phyloP scores from a whole-genome alignment of 2,113 vertebrate species.

The Phylloscopus trochiloides region DNA sequence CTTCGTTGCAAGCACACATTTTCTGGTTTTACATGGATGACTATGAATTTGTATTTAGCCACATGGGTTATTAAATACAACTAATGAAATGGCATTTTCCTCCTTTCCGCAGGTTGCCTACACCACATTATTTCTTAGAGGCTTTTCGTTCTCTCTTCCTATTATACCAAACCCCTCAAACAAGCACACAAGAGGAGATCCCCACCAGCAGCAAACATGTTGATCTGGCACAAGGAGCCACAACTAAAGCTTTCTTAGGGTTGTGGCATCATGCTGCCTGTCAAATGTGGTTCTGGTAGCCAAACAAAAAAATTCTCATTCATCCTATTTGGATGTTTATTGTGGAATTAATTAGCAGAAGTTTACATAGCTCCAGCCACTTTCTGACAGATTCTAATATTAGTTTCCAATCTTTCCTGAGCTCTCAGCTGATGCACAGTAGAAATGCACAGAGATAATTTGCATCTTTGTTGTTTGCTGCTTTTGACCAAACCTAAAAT shows the following conservation, averaged over 20 bases:
- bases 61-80: neutral
- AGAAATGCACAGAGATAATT: neutral
- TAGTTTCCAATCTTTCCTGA: neutral
- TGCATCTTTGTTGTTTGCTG: neutral
- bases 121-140: neutral
- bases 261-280: neutral
- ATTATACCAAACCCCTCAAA: accelerated
- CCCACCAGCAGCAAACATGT: neutral
- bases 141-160: neutral
- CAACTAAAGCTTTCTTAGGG: neutral
- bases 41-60: neutral
- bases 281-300: neutral
- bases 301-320: neutral
- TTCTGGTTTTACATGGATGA: neutral
- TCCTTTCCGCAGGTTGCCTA: neutral
- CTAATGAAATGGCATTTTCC: neutral
- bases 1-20: neutral
- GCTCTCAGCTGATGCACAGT: neutral
- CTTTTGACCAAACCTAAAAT: neutral
- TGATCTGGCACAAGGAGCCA: neutral
- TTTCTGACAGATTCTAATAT: neutral
- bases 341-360: neutral
- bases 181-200: neutral
- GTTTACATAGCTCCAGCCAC: neutral
- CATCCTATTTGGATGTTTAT: neutral